phyloP scores from a whole-genome alignment of 2,113 vertebrate genomes.

The Nesoenas mayeri region DNA sequence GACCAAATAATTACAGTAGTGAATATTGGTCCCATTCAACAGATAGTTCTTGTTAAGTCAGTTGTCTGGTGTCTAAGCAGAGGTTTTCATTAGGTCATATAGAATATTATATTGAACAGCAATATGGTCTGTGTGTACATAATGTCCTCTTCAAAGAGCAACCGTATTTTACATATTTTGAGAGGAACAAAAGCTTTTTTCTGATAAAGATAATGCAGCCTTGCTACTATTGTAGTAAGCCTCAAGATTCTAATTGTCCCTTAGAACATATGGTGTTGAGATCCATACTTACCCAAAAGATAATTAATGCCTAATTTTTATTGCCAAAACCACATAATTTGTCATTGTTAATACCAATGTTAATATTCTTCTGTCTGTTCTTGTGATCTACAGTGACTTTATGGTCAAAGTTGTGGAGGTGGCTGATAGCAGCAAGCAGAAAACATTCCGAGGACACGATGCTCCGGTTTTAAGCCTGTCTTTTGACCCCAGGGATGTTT shows the following conservation, averaged over 20 bases:
- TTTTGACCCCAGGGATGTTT: constrained; percentile 90
- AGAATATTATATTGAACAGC: not conserved
- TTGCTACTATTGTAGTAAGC: not conserved
- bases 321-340: not conserved
- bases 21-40: not conserved
- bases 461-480: constrained; percentile 92
- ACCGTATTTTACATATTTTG: not conserved
- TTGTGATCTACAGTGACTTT: constrained; percentile 85
- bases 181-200: not conserved
- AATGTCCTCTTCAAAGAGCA: not conserved
- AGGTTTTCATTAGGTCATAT: not conserved
- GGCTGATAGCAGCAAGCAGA: constrained; percentile 91
- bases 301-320: not conserved
- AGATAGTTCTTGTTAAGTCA: not conserved
- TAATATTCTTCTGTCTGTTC: not conserved
- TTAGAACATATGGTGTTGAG: not conserved
- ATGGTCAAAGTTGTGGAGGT: constrained; percentile 94
- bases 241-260: not conserved
- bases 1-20: not conserved
- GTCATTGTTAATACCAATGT: not conserved
- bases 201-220: not conserved
- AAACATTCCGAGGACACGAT: constrained; percentile 90
- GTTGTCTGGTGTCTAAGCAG: not conserved
- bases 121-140: not conserved
- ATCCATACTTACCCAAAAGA: not conserved